Base-by-base conservation (phyloP, 2,113 vertebrate species). In the Theristicus caerulescens region DNA sequence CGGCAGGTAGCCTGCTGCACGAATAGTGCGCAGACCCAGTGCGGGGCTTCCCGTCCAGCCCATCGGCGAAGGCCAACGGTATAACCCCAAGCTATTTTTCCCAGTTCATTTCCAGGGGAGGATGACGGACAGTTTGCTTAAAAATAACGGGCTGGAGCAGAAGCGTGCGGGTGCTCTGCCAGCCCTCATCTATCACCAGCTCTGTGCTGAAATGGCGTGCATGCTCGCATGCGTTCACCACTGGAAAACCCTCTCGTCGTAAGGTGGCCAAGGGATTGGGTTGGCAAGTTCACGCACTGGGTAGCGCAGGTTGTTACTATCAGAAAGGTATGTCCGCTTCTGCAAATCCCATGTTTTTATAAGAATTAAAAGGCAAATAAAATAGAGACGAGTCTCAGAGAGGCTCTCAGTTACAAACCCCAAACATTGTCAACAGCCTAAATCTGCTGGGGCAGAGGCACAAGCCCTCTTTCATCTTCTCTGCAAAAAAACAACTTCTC, bases 201-300 rank as follows among this genome's bases (percentile, higher is more conserved):
- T 46, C 36, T 6, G n/a, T 5, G 42, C 12, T 20, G 18, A 9
- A 14, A 10, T 0, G 34, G 52, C 0, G 0, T 10, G 42, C 25
- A 14, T 6, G 3, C 44, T 44, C 27, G 4, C 21, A 14, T 24
- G 46, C 26, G 10, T 32, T 38, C 42, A 3, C 19, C n/a, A 3
- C 1, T 10, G 57, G 52, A 64, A 38, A 92, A 34, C 47, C 70
- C 42, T 32, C 52, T 58, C 14, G 44, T 7, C 25, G 13, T 5
- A 7, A 13, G 54, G 42, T 6, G n/a, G 64, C 79, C 69, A 59
- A 46, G 38, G 11, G n/a, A 44, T n/a, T 17, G 0, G 22, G 49
- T 0, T 26, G 24, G 44, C 54, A 55, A 47, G 14, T 70, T 40
- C 26, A 46, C 4, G 1, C 4, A 11, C 13, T 7, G 32, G 29